Evolutionary conservation across 2,113 vertebrate species (phyloP).

Genomic region (Microcebus lehilahytsara): DNA sequence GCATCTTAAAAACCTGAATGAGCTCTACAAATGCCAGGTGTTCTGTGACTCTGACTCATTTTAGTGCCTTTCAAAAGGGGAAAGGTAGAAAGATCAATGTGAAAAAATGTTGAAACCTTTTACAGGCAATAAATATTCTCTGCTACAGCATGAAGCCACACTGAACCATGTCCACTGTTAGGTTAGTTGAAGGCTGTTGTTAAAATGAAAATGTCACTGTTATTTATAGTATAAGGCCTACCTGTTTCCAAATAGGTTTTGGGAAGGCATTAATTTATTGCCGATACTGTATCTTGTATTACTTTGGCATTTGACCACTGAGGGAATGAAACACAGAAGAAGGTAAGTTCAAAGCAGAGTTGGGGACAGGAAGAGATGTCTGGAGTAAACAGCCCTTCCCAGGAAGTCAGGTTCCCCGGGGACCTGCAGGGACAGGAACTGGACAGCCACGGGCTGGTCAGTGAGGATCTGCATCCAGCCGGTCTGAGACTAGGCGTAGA

Average conservation of each 20-base stretch:
- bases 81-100: conserved; percentile 42
- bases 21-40: background rate
- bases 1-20: background rate
- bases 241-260: conserved; percentile 63
- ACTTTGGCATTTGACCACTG: conserved; percentile 60
- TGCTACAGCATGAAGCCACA: background rate
- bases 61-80: background rate
- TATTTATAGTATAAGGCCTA: conserved; percentile 65
- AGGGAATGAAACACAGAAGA: background rate
- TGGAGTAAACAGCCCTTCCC: background rate
- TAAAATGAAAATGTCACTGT: conserved; percentile 73
- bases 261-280: conserved; percentile 64
- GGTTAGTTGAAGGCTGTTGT: conserved; percentile 67
- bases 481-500: background rate
- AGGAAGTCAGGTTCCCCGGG: background rate
- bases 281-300: conserved; percentile 19
- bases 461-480: background rate
- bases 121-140: conserved; percentile 52
- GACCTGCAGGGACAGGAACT: background rate
- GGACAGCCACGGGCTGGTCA: too few species aligned
- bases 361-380: background rate
- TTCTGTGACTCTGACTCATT: background rate
- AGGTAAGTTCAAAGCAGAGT: background rate
- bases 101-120: conserved; percentile 38
- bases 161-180: conserved; percentile 65